Evolutionary conservation across 2,888 invertebrate species (phyloP), one percentile per base, ranked within the genome.

Genomic region (Pardosa pseudoannulata): DNA sequence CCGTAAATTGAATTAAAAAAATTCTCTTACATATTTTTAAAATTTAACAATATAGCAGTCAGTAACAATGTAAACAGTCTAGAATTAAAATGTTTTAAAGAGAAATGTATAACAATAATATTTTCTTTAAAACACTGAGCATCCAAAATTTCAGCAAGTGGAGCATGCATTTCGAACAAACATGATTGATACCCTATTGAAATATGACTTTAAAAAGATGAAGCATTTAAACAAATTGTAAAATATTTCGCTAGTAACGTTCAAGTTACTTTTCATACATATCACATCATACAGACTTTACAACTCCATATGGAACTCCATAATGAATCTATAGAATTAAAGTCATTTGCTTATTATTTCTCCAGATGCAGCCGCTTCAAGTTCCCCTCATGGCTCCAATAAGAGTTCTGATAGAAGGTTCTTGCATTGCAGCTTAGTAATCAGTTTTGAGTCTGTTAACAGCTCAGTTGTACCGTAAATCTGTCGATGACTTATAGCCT

Each of bases 271-370:
- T 6, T 56, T 23, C 5, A 56, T 2, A 56, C 56, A 56, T 56
- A 56, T 56, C 56, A 56, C 56, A 56, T 56, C 56, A 23, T 56
- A 56, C 56, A 56, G 23, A 56, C 56, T 56, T 56, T 56, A 56
- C 56, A 56, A 23, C 2, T 56, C 23, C 23, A 1, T 23, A 5
- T 23, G 5, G 56, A 56, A 23, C 19, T 56, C n/a, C 3, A 46
- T 16, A 23, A 23, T 23, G n/a, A 16, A 2, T 56, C 16, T 11
- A 46, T 23, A 56, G 3, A 2, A 56, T 23, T 23, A 16, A 23
- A 56, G 19, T n/a, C n/a, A n/a, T n/a, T n/a, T n/a, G n/a, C n/a
- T n/a, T n/a, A n/a, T n/a, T n/a, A n/a, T n/a, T n/a, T n/a, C n/a
- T n/a, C n/a, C n/a, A n/a, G n/a, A n/a, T n/a, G n/a, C n/a, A 7